phyloP scores from a whole-genome alignment of 2,113 vertebrate genomes.

The Rynchops niger region DNA sequence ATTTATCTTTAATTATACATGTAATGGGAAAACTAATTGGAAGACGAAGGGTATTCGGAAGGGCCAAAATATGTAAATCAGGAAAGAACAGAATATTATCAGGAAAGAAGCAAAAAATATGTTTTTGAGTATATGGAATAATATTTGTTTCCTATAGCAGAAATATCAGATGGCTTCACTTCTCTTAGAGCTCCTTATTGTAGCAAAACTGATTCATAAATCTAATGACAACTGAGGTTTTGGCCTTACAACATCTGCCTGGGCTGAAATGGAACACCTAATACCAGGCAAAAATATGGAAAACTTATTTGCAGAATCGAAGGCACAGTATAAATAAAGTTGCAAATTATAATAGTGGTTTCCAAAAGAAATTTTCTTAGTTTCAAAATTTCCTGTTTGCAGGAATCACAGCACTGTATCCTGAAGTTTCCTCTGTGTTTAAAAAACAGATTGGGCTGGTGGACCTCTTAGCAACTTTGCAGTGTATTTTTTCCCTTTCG shows the following conservation, averaged over 20 bases:
- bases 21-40: conserved; percentile 62
- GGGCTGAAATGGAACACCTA: neutral
- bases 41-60: conserved; percentile 47
- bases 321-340: neutral
- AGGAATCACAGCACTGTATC: neutral
- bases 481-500: neutral
- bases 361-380: neutral
- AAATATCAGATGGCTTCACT: neutral
- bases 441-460: neutral
- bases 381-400: neutral
- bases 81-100: neutral
- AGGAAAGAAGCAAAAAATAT: neutral
- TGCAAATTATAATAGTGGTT: neutral
- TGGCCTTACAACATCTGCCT: neutral
- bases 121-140: neutral
- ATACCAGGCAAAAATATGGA: neutral
- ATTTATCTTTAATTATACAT: conserved; percentile 72
- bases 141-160: neutral
- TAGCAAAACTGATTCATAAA: neutral
- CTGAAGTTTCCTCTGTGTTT: neutral
- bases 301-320: neutral
- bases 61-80: conserved; percentile 27
- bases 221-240: neutral
- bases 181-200: neutral
- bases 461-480: neutral